Conservation (phyloP, 2,113 vertebrate genomes). For the Cebus imitator region DNA sequence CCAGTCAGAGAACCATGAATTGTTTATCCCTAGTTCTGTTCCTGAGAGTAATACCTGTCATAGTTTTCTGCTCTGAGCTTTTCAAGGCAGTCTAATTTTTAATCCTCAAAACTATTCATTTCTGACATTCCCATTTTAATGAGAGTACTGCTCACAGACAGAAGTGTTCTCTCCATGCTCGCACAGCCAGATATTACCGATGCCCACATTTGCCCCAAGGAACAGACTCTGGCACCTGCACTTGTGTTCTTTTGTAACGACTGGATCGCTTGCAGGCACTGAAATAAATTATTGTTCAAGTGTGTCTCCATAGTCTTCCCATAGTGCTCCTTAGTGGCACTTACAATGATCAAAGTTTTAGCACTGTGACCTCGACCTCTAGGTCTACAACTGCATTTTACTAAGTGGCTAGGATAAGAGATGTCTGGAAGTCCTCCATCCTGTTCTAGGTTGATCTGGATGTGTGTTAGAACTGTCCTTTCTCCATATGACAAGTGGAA, state of each 20-base stretch:
- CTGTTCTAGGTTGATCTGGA: background rate
- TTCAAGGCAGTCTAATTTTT: background rate
- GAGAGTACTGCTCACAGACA: background rate
- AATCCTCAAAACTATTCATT: background rate
- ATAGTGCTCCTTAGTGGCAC: background rate
- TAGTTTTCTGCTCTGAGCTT: background rate
- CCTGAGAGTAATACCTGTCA: background rate
- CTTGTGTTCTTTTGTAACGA: background rate
- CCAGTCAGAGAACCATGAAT: background rate
- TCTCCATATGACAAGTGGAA: background rate
- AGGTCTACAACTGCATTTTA: background rate
- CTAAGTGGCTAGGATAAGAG: background rate
- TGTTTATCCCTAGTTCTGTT: background rate
- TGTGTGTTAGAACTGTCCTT: background rate
- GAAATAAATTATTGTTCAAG: too few relatives aligned
- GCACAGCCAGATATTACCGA: background rate
- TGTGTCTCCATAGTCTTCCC: background rate
- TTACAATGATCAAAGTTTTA: background rate
- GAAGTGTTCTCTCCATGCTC: background rate
- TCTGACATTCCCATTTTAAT: background rate
- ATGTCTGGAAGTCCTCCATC: background rate
- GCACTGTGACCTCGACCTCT: background rate
- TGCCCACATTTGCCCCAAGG: background rate
- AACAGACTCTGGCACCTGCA: background rate
- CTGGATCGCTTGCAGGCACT: rapidly evolving